A percentile compares a stretch with the other conserved stretches of the same genome.
Evolutionary conservation across 2,797 vertebrate genomes (phyloP).

Genomic region (Heterohyrax brucei): DNA sequence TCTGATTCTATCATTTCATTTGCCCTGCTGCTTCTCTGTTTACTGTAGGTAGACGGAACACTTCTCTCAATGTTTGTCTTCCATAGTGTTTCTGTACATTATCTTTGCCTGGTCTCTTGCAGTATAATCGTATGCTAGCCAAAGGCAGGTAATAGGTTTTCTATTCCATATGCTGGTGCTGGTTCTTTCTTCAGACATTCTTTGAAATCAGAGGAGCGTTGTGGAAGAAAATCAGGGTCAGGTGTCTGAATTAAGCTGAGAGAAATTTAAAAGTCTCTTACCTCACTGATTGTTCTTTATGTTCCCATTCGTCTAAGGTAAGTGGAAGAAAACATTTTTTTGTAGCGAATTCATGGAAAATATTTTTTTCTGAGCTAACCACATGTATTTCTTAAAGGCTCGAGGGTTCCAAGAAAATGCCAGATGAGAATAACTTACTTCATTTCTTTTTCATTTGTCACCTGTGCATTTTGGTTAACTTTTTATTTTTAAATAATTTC

Average conservation of each 20-base stretch:
- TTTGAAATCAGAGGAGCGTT: conserved; percentile 59
- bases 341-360: conserved; percentile 1
- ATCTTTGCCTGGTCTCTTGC: background rate
- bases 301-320: conserved; percentile 30
- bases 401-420: conserved; percentile 62
- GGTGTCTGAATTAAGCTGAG: conserved; percentile 54
- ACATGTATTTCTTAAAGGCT: conserved; percentile 57
- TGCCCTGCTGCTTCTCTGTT: background rate
- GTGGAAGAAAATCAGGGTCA: conserved; percentile 43
- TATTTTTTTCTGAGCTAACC: background rate
- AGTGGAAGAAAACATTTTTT: conserved; percentile 24
- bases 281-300: conserved; percentile 63
- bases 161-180: background rate
- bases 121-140: background rate
- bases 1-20: background rate
- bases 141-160: conserved; percentile 45
- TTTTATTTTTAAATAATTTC: conserved; percentile 57
- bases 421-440: conserved; percentile 58
- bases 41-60: background rate
- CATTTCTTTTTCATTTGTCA: conserved; percentile 17
- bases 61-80: background rate
- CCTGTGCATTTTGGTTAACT: background rate
- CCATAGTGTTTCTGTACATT: background rate
- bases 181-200: conserved; percentile 59
- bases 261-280: conserved; percentile 56